Evolutionary conservation across 2,797 vertebrate genomes (phyloP), one percentile per base, ranked within the genome.

Genomic region (Syngnathus acus): DNA sequence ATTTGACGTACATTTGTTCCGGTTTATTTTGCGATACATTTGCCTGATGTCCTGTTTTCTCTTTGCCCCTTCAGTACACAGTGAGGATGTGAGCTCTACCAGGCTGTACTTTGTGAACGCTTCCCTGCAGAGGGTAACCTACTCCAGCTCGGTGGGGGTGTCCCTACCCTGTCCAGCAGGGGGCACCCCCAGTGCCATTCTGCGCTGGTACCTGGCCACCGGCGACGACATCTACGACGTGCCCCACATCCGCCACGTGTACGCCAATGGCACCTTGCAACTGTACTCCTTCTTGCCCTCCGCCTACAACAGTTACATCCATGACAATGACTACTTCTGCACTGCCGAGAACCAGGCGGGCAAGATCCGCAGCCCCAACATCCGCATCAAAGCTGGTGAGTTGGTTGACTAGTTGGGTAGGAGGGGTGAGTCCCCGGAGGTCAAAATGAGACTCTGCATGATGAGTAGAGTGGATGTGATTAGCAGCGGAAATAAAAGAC

Each of bases 91-190:
- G 84, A 94, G 92, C 71, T 95, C 95, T 82, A 95, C 94, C 90
- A 95, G 95, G 92, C 94, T 99, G 92, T 98, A 99, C 93, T 99
- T 99, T 96, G 94, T 98, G 91, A 99, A 98, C 82, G 95, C 95
- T 90, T 97, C 96, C 81, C 83, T 97, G 89, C 96, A 98, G 91
- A 94, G 95, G 93, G 94, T 99, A 87, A 98, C 95, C 89, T 99
- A 97, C 87, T 98, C 96, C 94, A 99, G 96, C 92, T 96, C 96
- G 32, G 95, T 98, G 92, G 97, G 97, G 93, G 96, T 97, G 92
- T 96, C 95, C 91, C 94, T 99, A 90, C 96, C 96, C 93, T 99
- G 97, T 91, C 96, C 96, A 45, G 96, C 95, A 65, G 93, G 95
- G 53, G 96, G 96, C 89, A 94, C 96, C 87, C 96, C 96, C 91